Percentiles rank a stretch among this genome's conserved stretches.
These are phyloP conservation scores for Semaprochilodus insignis DNA, from an alignment of 2,797 vertebrate species.

Conservation along the genomic window DNA sequence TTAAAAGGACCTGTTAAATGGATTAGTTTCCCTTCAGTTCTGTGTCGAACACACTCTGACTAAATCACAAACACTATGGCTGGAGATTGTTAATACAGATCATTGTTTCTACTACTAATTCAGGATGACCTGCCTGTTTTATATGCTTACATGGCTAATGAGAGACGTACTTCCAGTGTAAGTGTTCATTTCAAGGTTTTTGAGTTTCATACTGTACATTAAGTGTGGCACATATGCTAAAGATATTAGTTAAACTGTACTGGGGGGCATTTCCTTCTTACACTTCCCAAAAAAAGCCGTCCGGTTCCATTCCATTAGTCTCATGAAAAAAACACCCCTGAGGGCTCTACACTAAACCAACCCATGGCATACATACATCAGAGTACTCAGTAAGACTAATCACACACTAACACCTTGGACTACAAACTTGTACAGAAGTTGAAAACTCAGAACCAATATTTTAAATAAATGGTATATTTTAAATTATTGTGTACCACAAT, in stretches of 20 bases:
- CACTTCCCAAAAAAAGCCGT: neutral
- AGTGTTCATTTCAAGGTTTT: neutral
- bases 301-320: neutral
- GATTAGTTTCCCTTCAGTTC: neutral
- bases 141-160: neutral
- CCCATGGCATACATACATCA: neutral
- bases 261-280: neutral
- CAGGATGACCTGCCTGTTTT: neutral
- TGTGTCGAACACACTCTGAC: neutral
- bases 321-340: neutral
- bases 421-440: neutral
- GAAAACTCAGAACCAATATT: neutral
- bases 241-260: neutral
- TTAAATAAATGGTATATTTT: too few species aligned
- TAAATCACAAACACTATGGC: neutral
- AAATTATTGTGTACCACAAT: too few species aligned
- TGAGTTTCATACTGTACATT: neutral
- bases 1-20: neutral
- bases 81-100: neutral
- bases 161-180: neutral
- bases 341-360: neutral
- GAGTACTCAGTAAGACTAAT: neutral
- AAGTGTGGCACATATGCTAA: neutral
- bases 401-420: neutral
- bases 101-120: neutral